Conservation (phyloP, 2,888 invertebrate genomes). For the Amphipoea oculea region DNA sequence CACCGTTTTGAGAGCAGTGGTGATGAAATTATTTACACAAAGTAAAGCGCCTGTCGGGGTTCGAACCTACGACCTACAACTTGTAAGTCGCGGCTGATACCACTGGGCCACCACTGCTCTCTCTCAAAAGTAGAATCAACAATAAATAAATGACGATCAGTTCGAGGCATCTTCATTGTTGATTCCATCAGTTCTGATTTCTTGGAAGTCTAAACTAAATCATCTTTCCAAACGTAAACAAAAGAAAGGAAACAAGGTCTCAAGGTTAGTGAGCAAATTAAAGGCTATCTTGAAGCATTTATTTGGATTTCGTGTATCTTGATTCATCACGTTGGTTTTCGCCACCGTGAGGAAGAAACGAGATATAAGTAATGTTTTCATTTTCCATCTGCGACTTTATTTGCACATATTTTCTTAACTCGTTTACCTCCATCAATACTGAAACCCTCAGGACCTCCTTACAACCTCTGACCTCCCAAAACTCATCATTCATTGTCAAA, state of each 20-base stretch:
- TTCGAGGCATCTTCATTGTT: background rate
- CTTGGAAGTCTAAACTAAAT: conserved; percentile 3
- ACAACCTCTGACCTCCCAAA: conserved; percentile 63
- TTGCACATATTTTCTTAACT: conserved; percentile 25
- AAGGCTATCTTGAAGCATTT: background rate
- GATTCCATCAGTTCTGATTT: background rate
- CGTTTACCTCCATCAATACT: conserved; percentile 44
- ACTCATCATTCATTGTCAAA: conserved; percentile 77
- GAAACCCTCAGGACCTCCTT: conserved; percentile 43
- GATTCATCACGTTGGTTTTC: background rate
- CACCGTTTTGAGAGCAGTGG: too few relatives aligned
- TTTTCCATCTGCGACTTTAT: conserved; percentile 7
- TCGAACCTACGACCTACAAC: too few relatives aligned
- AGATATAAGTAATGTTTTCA: background rate
- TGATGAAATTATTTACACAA: too few relatives aligned
- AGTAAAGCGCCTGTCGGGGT: too few relatives aligned
- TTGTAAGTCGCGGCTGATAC: too few relatives aligned
- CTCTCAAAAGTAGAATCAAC: background rate
- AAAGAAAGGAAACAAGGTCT: too few relatives aligned
- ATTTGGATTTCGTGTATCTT: too few relatives aligned
- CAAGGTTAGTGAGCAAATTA: background rate
- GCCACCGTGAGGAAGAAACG: background rate
- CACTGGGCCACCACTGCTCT: too few relatives aligned
- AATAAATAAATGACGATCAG: background rate
- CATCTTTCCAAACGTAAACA: background rate